Base-by-base conservation (phyloP, 1,140 invertebrate genomes). In the Drosophila punjabiensis region DNA sequence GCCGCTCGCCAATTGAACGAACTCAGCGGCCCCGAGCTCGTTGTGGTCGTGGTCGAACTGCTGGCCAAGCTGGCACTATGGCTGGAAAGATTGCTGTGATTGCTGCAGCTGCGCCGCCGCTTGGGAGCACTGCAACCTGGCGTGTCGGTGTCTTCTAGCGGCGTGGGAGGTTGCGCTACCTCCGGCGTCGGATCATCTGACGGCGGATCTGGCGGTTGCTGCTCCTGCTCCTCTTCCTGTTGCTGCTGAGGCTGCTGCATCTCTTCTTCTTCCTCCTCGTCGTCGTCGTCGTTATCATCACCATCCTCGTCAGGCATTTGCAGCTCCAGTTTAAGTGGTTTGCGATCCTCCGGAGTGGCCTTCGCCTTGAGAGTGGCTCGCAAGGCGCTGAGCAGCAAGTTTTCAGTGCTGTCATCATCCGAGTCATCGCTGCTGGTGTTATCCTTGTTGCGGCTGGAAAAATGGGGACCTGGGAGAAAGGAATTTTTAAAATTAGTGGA, bases 381-480 rank as follows among this genome's bases (percentile, higher is more conserved):
- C 63, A 88, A 55, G 1, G 74, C 74, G 48, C 86, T 88, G 0
- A 88, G 66, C 55, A 59, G 59, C 1, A 89, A 16, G 32, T 87
- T 87, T 6, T 66, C 84, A 3, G 61, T 70, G 71, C 84, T 88
- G 48, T 82, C 69, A 28, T 65, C 76, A 30, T 73, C 78, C 9
- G 74, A 68, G 16, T 58, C 71, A 52, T 64, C 61, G 48, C 47
- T 69, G 61, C 52, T 71, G 30, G 41, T 79, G 43, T 48, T 75
- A 24, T 58, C 35, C n/a, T 61, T 65, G 7, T 28, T 77, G 30
- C 41, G 55, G 3, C 35, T 14, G 6, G 47, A 20, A 13, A 53
- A 35, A 13, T 9, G 16, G 13, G 18, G 20, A 39, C 20, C 55
- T 58, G 20, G 14, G 6, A 20, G 8, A 4, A 7, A 4, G 16